These are phyloP conservation scores for Caradrina clavipalpis DNA, from an alignment of 2,888 invertebrate genomes.

Conservation along the genomic window DNA sequence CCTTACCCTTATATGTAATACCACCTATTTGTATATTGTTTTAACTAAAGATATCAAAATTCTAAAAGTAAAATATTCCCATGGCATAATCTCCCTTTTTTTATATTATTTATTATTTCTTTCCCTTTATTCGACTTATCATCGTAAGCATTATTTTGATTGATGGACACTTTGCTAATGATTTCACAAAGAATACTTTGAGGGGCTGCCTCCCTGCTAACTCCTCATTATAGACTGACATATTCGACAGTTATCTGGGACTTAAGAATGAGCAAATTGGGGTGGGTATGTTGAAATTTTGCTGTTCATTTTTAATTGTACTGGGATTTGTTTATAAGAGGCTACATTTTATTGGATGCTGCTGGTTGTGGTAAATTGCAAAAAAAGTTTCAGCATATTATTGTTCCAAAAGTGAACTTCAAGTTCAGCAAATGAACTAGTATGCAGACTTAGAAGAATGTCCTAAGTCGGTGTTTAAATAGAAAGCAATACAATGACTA, in stretches of 20 bases:
- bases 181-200: constrained; percentile 19
- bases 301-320: background rate
- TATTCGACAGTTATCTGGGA: constrained; percentile 38
- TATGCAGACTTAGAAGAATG: too few relatives aligned
- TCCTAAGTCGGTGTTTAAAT: too few relatives aligned
- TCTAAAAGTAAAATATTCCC: too few relatives aligned
- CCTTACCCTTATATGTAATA: too few relatives aligned
- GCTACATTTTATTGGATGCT: background rate
- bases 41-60: too few relatives aligned
- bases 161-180: constrained; percentile 36
- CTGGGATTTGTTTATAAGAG: background rate
- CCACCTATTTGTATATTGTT: too few relatives aligned
- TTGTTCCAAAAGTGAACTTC: background rate
- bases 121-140: background rate
- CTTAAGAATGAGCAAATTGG: constrained; percentile 13
- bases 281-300: background rate
- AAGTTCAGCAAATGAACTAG: background rate
- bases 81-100: too few relatives aligned
- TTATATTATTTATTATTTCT: constrained; percentile 6
- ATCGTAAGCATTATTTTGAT: constrained; percentile 32
- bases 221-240: constrained; percentile 24
- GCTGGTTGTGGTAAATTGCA: background rate
- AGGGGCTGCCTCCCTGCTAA: background rate
- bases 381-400: too few relatives aligned
- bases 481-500: too few relatives aligned